phyloP scores from a whole-genome alignment of 2,888 invertebrate genomes.

The Habrosyne pyritoides region DNA sequence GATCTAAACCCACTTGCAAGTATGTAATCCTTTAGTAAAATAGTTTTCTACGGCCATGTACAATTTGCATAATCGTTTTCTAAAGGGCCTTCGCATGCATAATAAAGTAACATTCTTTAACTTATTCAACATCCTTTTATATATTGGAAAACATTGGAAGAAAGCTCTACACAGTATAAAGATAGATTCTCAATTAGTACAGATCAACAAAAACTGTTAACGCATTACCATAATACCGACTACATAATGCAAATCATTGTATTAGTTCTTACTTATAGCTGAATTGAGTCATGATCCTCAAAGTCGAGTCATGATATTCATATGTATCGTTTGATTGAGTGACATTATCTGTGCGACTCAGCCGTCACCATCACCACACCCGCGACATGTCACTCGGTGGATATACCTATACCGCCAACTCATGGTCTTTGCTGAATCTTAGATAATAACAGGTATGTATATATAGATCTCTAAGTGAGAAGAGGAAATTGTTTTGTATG shows the following conservation, averaged over 20 bases:
- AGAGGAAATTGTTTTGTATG: too few species aligned
- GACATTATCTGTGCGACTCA: constrained; percentile 43
- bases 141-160: neutral
- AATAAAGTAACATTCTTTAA: constrained; percentile 14
- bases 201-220: neutral
- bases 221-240: too few species aligned
- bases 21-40: constrained; percentile 18
- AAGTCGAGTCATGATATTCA: constrained; percentile 38
- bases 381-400: neutral
- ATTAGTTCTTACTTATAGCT: constrained; percentile 14
- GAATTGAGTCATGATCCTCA: constrained; percentile 40
- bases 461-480: neutral
- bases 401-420: neutral
- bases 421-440: neutral
- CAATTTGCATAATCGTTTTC: constrained; percentile 25
- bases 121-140: neutral
- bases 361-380: constrained; percentile 21
- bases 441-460: neutral
- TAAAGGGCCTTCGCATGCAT: constrained; percentile 19
- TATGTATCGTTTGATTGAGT: constrained; percentile 40
- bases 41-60: constrained; percentile 18
- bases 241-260: neutral
- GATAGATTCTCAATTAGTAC: neutral
- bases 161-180: neutral
- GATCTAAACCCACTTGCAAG: neutral